Percentiles rank a stretch among this genome's conserved stretches.
Conservation (phyloP, 2,797 vertebrate species). For the Artibeus jamaicensis region DNA sequence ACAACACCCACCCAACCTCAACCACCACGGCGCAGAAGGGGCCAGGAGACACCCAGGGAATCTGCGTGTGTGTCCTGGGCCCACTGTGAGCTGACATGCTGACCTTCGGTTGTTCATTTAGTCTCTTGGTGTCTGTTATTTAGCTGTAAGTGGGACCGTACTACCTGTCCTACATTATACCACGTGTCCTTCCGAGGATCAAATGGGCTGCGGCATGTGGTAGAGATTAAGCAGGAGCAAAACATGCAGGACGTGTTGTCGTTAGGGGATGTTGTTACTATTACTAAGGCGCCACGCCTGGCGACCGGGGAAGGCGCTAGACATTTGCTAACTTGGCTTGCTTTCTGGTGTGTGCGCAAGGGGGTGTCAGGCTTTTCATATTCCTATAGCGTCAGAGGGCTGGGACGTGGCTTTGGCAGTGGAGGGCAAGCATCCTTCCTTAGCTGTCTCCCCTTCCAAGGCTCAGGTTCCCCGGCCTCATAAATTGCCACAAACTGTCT, state of each 20-base stretch:
- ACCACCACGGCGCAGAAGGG: background rate
- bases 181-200: background rate
- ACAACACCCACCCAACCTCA: no score
- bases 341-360: background rate
- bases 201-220: background rate
- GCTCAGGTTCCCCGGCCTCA: background rate
- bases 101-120: background rate
- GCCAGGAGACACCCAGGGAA: background rate
- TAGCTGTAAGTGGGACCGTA: background rate
- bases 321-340: background rate
- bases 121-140: background rate
- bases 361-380: background rate
- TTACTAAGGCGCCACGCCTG: rapidly evolving
- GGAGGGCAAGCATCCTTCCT: background rate
- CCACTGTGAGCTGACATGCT: background rate
- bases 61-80: background rate
- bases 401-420: background rate
- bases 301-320: background rate
- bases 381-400: background rate
- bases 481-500: background rate
- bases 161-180: background rate
- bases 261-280: background rate
- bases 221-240: background rate
- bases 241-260: background rate
- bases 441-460: background rate